Conservation (phyloP, 53 echinoderm and acorn worm genomes). For the Apostichopus leukothele region DNA sequence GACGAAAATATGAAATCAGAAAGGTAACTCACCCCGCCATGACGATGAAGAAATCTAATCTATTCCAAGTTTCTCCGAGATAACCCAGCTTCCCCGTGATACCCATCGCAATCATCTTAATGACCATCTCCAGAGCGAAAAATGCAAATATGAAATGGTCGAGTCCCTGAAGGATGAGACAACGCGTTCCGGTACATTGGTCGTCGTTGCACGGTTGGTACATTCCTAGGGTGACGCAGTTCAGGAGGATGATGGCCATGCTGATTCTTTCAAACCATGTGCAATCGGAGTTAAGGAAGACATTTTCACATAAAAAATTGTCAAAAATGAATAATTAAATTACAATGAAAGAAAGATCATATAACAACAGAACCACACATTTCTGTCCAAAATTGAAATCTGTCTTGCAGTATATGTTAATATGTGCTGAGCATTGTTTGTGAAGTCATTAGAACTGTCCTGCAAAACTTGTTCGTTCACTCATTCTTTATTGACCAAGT, state of each 20-base stretch:
- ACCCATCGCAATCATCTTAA: constrained; percentile 93
- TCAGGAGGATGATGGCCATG: constrained; percentile 94
- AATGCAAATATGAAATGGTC: constrained; percentile 99
- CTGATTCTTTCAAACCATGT: constrained; percentile 99
- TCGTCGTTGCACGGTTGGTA: constrained; percentile 92
- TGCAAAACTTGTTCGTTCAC: too few relatives aligned
- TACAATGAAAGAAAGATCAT: too few relatives aligned
- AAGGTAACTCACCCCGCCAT: constrained; percentile 85
- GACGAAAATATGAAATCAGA: neutral
- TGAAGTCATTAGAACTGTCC: too few relatives aligned
- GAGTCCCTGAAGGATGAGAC: constrained; percentile 85
- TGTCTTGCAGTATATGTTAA: too few relatives aligned
- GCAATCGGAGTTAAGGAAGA: constrained; percentile 82
- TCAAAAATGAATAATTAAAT: too few relatives aligned
- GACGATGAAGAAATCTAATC: constrained; percentile 95
- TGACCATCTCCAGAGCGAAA: constrained; percentile 92
- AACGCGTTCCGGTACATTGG: constrained; percentile 71
- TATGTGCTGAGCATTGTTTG: too few relatives aligned
- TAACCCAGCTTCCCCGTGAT: constrained; percentile 81
- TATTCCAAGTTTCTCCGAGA: constrained; percentile 94
- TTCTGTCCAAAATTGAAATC: too few relatives aligned
- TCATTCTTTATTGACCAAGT: too few relatives aligned
- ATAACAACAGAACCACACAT: too few relatives aligned
- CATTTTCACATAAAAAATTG: neutral
- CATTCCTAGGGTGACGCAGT: constrained; percentile 99